Base-by-base conservation (phyloP, 92 coral and sea anemone species). In the Actinostola sp. region DNA sequence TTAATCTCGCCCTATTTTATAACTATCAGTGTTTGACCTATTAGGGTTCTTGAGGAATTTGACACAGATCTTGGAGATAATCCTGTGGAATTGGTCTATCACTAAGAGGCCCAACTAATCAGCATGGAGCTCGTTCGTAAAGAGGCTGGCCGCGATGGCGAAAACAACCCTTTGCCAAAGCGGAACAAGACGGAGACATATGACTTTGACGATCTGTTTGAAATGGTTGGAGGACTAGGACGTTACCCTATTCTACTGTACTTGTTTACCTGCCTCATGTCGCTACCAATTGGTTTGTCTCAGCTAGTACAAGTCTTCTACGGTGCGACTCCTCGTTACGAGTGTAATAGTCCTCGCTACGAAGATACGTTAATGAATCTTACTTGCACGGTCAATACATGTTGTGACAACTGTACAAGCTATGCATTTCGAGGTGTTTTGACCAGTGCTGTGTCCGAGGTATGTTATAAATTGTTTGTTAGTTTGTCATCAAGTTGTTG, bases 371-470 rank as follows among this genome's bases (percentile, higher is more conserved):
- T 49, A 64, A 54, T 51, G 28, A 73, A 50, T 30, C 31, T 44
- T 8, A 49, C 58, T 17, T 89, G 96, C 43, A 81, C 89, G 17
- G 20, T n/a, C 28, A 65, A 66, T 14, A 51, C 58, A 27, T 89
- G 96, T 51, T 89, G 92, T 48, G 21, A 58, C 32, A 82, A 86
- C 65, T 89, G 96, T 58, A 43, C 76, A 9, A 70, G 67, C 4
- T 89, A 89, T 58, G 82, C 82, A 15, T 89, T 86, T 61, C 35
- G 36, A 2, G 79, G 81, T 2, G 75, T 52, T 8, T 62, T 86
- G 42, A 89, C 92, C 6, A 89, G 96, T 50, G 92, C 90, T 43
- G 96, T 89, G 14, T 86, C 96, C 0, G 92, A 89, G 89, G 96
- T 89, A 63, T 46, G n/a, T 16, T 13, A 46, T 46, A 46, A 6